Conservation (phyloP, 2,888 invertebrate genomes). For the Galerucella pusilla region DNA sequence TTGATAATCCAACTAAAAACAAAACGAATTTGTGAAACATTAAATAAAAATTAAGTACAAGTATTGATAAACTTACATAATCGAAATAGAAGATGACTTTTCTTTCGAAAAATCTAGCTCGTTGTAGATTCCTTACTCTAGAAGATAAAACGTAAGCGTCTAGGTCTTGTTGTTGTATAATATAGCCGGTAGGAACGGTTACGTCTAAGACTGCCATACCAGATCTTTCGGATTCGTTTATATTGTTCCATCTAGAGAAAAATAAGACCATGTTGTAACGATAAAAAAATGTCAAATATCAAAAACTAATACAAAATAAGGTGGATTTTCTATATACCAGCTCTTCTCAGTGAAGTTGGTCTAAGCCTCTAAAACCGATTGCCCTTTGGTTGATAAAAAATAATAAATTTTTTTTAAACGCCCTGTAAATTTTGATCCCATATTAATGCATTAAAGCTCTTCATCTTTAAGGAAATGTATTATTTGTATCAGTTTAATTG, state of each 20-base stretch:
- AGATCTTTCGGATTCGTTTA: constrained; percentile 82
- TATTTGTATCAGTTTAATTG: too few relatives aligned
- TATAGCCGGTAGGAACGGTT: constrained; percentile 90
- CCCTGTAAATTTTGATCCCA: too few relatives aligned
- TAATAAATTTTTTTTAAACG: too few relatives aligned
- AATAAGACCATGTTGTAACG: not conserved
- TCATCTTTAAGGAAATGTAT: too few relatives aligned
- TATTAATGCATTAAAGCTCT: too few relatives aligned
- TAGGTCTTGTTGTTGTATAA: constrained; percentile 89
- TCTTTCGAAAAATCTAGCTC: constrained; percentile 83
- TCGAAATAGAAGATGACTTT: constrained; percentile 95
- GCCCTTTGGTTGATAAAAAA: too few relatives aligned
- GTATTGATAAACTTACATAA: constrained; percentile 74
- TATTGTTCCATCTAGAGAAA: constrained; percentile 78
- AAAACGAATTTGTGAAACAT: constrained; percentile 2
- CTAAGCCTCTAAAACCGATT: too few relatives aligned
- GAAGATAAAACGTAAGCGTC: constrained; percentile 87
- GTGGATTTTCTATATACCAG: too few relatives aligned
- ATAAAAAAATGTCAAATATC: too few relatives aligned
- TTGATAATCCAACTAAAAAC: constrained; percentile 79
- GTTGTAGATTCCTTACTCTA: constrained; percentile 81
- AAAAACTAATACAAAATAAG: too few relatives aligned
- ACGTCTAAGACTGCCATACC: constrained; percentile 91
- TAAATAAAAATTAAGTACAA: not conserved
- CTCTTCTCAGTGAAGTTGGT: too few relatives aligned